These are phyloP conservation scores for Lycodopsis pacificus DNA, from an alignment of 2,797 vertebrate species.

Conservation along the genomic window DNA sequence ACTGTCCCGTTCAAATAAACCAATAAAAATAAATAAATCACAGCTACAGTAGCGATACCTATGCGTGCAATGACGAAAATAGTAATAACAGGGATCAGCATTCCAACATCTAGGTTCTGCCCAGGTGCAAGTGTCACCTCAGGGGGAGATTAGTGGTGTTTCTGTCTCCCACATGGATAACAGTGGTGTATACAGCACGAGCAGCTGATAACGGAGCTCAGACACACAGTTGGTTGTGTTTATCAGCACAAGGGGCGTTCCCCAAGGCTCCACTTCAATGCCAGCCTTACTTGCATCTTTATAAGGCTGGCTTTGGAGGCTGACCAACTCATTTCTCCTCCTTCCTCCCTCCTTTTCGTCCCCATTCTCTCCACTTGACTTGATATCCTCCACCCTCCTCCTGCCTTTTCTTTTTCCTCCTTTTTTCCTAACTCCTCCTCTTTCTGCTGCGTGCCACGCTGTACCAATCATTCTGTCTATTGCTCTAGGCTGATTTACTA, in stretches of 20 bases:
- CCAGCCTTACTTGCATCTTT: constrained; percentile 59
- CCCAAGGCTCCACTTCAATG: constrained; percentile 58
- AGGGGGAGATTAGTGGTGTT: constrained; percentile 63
- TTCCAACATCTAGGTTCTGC: constrained; percentile 48
- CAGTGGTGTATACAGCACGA: constrained; percentile 48
- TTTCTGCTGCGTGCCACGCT: constrained; percentile 44
- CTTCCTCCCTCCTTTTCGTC: constrained; percentile 20
- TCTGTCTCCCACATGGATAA: constrained; percentile 65
- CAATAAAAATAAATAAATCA: too few relatives aligned
- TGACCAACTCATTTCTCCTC: constrained; percentile 38
- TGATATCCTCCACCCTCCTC: constrained; percentile 1
- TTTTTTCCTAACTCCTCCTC: constrained; percentile 28
- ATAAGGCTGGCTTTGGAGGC: constrained; percentile 47
- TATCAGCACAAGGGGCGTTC: constrained; percentile 63
- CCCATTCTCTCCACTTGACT: constrained; percentile 1
- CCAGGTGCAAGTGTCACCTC: constrained; percentile 59
- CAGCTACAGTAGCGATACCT: background rate
- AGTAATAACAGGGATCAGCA: constrained; percentile 40
- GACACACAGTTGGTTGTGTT: constrained; percentile 67
- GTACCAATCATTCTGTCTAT: constrained; percentile 45
- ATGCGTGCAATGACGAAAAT: background rate
- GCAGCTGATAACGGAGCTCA: constrained; percentile 64
- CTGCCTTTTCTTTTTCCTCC: constrained; percentile 6
- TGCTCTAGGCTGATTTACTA: constrained; percentile 72
- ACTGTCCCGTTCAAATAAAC: too few relatives aligned